Base-by-base conservation (phyloP, 1,140 invertebrate genomes). In the Brachionus angularis region DNA sequence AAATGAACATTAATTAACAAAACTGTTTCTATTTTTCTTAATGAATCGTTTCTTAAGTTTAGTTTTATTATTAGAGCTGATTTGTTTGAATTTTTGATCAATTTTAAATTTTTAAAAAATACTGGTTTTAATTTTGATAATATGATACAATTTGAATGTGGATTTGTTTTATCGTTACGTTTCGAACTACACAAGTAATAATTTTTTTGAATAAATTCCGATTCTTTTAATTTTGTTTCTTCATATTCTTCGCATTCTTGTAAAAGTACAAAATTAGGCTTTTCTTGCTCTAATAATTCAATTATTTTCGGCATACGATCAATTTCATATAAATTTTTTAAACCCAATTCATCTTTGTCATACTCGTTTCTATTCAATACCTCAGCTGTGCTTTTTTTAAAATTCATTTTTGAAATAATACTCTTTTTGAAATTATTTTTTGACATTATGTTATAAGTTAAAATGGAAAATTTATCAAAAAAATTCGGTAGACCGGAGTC, bases 371-470 rank as follows among this genome's bases (percentile, higher is more conserved):
- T n/a, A n/a, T n/a, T n/a, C n/a, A n/a, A n/a, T n/a, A n/a, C n/a
- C n/a, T n/a, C n/a, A n/a, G n/a, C n/a, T n/a, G n/a, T n/a, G n/a
- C n/a, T 67, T 31, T 33, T 67, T 36, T 46, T 47, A 7, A 50
- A 16, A 29, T 42, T 58, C 14, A 58, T 18, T n/a, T 34, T 5
- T 12, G 53, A 58, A 18, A 36, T 16, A 4, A 58, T 58, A 34
- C 53, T 58, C 23, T 25, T 31, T 16, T 16, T 18, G 36, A 67
- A 67, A 46, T 67, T 67, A 34, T 27, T 8, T 31, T 44, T 39
- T 46, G 62, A 67, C 62, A 67, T 67, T 7, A 67, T 31, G 27
- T 67, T 67, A 10, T 47, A 67, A 29, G 62, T 67, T 27, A 67
- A 34, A 67, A 67, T 21, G 33, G 44, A 18, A 14, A 67, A 29